A percentile compares a stretch with the other conserved stretches of the same genome.
Evolutionary conservation across 2,888 invertebrate species (phyloP).

Genomic region (Embidobia sp.): DNA sequence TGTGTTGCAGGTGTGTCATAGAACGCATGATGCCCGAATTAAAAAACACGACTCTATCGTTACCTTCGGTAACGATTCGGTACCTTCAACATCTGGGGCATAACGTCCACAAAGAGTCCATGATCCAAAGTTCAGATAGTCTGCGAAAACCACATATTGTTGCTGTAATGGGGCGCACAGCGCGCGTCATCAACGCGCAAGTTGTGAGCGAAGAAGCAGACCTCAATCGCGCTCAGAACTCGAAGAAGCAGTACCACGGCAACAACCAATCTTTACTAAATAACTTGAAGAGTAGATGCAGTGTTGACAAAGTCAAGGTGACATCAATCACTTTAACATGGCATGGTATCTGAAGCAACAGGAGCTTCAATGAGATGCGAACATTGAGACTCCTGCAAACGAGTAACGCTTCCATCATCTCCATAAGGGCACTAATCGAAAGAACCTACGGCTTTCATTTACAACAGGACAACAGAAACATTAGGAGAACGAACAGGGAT

Average conservation of each 20-base stretch:
- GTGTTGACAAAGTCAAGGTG: neutral
- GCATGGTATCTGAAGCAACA: neutral
- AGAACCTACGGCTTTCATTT: neutral
- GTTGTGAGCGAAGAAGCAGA: constrained; percentile 67
- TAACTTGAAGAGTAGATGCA: too few species aligned
- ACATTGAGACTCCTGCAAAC: neutral
- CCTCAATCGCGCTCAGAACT: neutral
- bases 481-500: neutral
- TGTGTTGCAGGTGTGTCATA: constrained; percentile 71
- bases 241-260: neutral
- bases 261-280: neutral
- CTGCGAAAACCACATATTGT: constrained; percentile 74
- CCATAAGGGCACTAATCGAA: neutral
- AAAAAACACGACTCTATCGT: constrained; percentile 72
- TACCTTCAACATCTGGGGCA: constrained; percentile 61
- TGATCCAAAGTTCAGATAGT: constrained; percentile 63
- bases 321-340: neutral
- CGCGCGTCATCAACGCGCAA: constrained; percentile 74
- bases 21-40: constrained; percentile 75
- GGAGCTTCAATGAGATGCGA: neutral
- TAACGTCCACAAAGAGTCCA: constrained; percentile 69
- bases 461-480: neutral
- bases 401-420: neutral
- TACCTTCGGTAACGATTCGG: too few species aligned
- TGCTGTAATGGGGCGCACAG: constrained; percentile 63